Base-by-base conservation (phyloP, 2,888 invertebrate genomes). In the Parapristionchus giblindavisi region DNA sequence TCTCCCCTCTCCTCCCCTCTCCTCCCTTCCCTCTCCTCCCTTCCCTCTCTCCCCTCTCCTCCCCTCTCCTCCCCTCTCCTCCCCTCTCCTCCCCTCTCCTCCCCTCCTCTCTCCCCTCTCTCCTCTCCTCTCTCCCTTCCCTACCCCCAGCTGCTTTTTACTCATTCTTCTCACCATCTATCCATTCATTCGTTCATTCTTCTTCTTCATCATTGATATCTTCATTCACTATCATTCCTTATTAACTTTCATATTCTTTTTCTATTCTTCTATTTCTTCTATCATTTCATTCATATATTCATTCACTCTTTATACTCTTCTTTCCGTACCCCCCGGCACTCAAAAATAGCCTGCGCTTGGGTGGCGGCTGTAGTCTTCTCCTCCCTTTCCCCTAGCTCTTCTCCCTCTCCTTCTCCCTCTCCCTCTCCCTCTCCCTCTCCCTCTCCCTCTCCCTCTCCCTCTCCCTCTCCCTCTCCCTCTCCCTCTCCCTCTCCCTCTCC, bases 301-400 rank as follows among this genome's bases (percentile, higher is more conserved):
- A 27, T 63, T 43, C 32, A n/a, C 40, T 17, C 40, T 40, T n/a
- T n/a, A n/a, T n/a, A n/a, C 32, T 43, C 63, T 63, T 58, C 24
- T 17, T 24, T 43, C 63, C 40, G 63, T 63, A 63, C 63, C 63
- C 63, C 63, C 63, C 63, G 63, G 63, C 63, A 63, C 63, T 40
- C 63, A 63, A 63, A 63, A 63, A 63, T 63, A 63, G 63, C 63
- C 63, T 63, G 58, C 36, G 58, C 34, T 32, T n/a, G n/a, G n/a
- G n/a, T n/a, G n/a, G n/a, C n/a, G n/a, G n/a, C n/a, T n/a, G n/a
- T n/a, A n/a, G n/a, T n/a, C n/a, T n/a, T n/a, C n/a, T n/a, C n/a
- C n/a, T n/a, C n/a, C n/a, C n/a, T n/a, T n/a, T n/a, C n/a, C n/a
- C n/a, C n/a, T n/a, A n/a, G n/a, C n/a, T n/a, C n/a, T n/a, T n/a